These are phyloP conservation scores for Notothenia coriiceps DNA, from an alignment of 2,113 vertebrate genomes.

Conservation along the genomic window DNA sequence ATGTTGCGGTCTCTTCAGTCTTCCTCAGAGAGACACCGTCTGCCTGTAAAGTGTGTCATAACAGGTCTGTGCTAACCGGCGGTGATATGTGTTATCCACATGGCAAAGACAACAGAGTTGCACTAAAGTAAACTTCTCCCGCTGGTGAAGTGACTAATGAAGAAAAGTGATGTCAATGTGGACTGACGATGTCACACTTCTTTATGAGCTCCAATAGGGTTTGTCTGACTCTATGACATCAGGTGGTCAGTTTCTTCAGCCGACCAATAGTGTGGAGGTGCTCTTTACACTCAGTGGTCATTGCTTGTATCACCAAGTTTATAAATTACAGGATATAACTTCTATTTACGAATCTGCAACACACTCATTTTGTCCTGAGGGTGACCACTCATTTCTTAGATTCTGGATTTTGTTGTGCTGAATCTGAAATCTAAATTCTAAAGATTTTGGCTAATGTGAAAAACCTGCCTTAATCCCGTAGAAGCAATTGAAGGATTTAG, in stretches of 20 bases:
- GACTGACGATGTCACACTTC: constrained; percentile 46
- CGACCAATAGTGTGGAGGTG: constrained; percentile 6
- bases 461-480: too few relatives aligned
- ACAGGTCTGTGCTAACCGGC: constrained; percentile 48
- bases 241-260: constrained; percentile 42
- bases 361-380: not conserved
- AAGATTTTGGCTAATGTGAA: too few relatives aligned
- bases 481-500: too few relatives aligned
- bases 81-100: constrained; percentile 66
- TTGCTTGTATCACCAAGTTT: not conserved
- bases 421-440: too few relatives aligned
- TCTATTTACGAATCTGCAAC: not conserved
- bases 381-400: not conserved
- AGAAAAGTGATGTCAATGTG: constrained; percentile 65
- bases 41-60: constrained; percentile 52
- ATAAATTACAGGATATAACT: not conserved
- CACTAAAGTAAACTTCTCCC: constrained; percentile 63
- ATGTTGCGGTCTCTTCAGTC: constrained; percentile 32
- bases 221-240: constrained; percentile 59
- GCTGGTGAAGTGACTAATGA: constrained; percentile 52
- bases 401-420: not conserved
- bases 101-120: constrained; percentile 66
- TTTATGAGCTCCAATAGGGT: constrained; percentile 37
- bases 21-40: constrained; percentile 33
- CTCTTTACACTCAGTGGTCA: constrained; percentile 11